A percentile compares a stretch with the other conserved stretches of the same genome.
These are phyloP conservation scores for Saguinus midas DNA, from an alignment of 2,113 vertebrate species.

Conservation along the genomic window DNA sequence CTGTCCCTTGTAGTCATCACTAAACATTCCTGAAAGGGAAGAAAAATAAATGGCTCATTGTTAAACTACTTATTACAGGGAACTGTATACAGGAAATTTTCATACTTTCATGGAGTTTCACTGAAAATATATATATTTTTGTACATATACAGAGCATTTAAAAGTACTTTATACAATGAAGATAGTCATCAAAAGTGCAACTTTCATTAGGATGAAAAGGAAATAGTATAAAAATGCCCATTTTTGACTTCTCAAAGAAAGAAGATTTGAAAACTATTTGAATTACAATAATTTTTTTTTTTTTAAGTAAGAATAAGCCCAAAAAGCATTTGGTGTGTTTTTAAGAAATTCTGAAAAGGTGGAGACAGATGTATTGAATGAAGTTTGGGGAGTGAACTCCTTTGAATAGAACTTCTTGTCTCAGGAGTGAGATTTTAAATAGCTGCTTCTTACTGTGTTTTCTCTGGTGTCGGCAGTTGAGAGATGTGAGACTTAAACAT, in stretches of 20 bases:
- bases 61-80: background rate
- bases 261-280: background rate
- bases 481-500: background rate
- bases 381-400: background rate
- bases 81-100: background rate
- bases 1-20: background rate
- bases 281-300: background rate
- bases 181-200: background rate
- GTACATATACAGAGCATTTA: background rate
- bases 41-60: background rate
- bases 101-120: accelerated
- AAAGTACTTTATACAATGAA: background rate
- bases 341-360: background rate
- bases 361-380: background rate
- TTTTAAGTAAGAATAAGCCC: background rate
- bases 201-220: background rate
- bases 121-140: background rate
- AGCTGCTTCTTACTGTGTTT: background rate
- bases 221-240: background rate
- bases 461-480: background rate
- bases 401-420: background rate
- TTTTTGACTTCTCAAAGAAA: background rate
- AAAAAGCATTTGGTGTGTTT: background rate
- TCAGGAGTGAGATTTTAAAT: background rate
- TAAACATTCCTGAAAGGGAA: background rate